Evolutionary conservation across 2,113 vertebrate species (phyloP).

Genomic region (Eclectus roratus): DNA sequence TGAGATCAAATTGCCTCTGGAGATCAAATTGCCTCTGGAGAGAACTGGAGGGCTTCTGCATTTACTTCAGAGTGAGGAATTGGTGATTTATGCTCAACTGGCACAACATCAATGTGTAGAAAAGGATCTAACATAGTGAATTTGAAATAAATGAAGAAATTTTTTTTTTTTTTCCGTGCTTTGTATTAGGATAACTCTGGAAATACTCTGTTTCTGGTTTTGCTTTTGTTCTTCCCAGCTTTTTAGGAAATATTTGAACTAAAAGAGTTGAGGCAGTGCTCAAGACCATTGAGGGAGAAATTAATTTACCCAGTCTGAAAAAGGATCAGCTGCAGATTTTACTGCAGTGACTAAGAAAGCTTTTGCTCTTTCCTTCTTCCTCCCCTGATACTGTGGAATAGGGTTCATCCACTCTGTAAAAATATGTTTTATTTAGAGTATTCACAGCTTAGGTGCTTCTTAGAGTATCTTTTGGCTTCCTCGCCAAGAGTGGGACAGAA

Average conservation of each 20-base stretch:
- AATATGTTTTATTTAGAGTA: background rate
- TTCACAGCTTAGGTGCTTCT: background rate
- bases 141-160: background rate
- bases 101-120: background rate
- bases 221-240: conserved; percentile 15
- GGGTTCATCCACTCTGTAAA: background rate
- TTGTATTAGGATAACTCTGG: conserved; percentile 31
- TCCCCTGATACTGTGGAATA: background rate
- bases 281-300: background rate
- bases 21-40: background rate
- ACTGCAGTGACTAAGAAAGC: background rate
- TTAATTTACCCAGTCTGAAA: background rate
- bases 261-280: background rate
- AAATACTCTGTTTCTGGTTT: conserved; percentile 27
- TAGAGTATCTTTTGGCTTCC: background rate
- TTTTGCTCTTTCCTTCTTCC: background rate
- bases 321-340: background rate
- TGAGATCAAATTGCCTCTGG: background rate
- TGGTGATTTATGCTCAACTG: background rate
- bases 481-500: background rate
- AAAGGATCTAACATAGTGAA: background rate
- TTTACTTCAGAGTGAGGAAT: background rate
- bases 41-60: background rate
- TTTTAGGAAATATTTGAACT: conserved; percentile 31
- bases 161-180: background rate